Percentiles rank a stretch among this genome's conserved stretches.
These are phyloP conservation scores for Penaeus monodon DNA, from an alignment of 2,888 invertebrate genomes.

Conservation along the genomic window DNA sequence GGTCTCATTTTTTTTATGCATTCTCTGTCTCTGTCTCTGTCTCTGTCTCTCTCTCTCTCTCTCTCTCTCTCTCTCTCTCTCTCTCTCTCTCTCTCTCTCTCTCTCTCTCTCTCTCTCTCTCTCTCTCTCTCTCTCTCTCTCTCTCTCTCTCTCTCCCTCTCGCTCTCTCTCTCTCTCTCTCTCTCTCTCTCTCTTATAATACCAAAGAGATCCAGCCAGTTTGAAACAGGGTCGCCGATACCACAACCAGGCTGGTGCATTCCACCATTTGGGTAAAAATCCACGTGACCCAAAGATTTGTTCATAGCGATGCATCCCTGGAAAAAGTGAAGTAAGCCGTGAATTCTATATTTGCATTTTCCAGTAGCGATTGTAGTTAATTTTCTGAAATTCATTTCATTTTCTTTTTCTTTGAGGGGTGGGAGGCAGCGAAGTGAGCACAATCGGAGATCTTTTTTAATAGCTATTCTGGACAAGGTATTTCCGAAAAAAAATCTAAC, in stretches of 20 bases:
- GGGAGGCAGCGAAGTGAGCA: no score
- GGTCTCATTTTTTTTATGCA: background rate
- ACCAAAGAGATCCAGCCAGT: background rate
- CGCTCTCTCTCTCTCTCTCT: conserved; percentile 1
- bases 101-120: background rate
- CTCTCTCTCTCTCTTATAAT: conserved; percentile 2
- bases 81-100: conserved; percentile 8
- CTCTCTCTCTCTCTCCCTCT: background rate
- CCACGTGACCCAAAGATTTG: conserved; percentile 11
- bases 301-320: conserved; percentile 26
- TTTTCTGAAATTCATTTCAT: no score
- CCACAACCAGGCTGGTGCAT: conserved; percentile 18
- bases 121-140: background rate
- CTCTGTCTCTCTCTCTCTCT: background rate
- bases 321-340: background rate
- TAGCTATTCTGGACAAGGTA: no score
- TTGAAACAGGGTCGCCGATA: no score
- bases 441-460: no score
- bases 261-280: conserved; percentile 36
- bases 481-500: no score
- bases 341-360: background rate
- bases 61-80: conserved; percentile 6
- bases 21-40: background rate
- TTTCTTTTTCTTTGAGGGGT: no score
- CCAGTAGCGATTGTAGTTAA: background rate